Conservation (phyloP, 2,113 vertebrate species). For the Pangasianodon gigas region DNA sequence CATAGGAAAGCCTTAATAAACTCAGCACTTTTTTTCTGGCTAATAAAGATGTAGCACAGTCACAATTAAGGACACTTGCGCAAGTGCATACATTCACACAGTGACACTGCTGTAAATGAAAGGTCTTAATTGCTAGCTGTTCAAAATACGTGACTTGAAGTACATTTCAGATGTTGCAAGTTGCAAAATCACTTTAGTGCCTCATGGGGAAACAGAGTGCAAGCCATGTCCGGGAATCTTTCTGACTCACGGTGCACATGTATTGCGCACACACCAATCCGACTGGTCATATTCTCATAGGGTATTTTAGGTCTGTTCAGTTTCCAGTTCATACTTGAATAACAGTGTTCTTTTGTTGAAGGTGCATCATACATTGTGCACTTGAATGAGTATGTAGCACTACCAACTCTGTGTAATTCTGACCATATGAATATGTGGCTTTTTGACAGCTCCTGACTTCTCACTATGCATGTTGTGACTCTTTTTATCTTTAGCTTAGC, state of each 20-base stretch:
- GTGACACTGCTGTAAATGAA: neutral
- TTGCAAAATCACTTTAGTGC: constrained; percentile 41
- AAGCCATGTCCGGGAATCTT: constrained; percentile 27
- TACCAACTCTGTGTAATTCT: neutral
- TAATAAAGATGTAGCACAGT: neutral
- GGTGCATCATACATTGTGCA: neutral
- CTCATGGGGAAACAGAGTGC: constrained; percentile 16
- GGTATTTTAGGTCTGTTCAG: constrained; percentile 28
- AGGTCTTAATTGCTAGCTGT: constrained; percentile 1
- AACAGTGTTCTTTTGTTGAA: constrained; percentile 16
- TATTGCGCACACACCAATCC: neutral
- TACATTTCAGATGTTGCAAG: neutral
- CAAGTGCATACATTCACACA: neutral
- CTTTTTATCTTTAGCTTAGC: neutral
- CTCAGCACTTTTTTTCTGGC: neutral
- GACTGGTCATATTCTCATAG: neutral
- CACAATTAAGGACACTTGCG: neutral
- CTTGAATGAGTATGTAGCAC: neutral
- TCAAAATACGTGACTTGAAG: neutral
- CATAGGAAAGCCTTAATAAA: neutral
- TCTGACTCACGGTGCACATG: constrained; percentile 26
- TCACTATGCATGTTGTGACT: neutral
- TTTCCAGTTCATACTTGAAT: constrained; percentile 28
- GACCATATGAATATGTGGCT: constrained; percentile 11
- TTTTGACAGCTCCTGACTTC: constrained; percentile 13